Base-by-base conservation (phyloP, 1,140 invertebrate species). In the Halyomorpha halys region DNA sequence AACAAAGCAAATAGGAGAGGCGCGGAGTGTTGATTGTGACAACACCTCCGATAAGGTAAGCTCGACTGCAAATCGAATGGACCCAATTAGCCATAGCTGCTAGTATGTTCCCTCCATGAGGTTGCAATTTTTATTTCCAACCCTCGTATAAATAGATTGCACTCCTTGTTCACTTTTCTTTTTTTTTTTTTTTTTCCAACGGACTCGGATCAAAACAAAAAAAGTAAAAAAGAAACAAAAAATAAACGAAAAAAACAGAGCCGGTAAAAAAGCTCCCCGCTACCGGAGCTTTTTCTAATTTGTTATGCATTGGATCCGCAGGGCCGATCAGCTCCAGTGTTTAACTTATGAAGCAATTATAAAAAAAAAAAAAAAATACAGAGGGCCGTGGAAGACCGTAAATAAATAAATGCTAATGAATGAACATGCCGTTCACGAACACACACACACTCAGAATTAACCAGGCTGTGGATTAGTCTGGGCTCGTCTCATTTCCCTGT, bases 371-470 rank as follows among this genome's bases (percentile, higher is more conserved):
- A 16, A 15, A 21, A 21, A 21, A 23, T 25, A 45, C 25, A 47
- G 19, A 23, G 45, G 44, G 27, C 61, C 18, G 39, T 62, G 34
- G 44, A 54, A 34, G 18, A 49, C 27, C 53, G 51, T 64, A 64
- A 64, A 64, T 64, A 64, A 64, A 64, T 64, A 64, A 64, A 64
- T 64, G 63, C 51, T 64, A 59, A 64, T 64, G 63, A 64, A 59
- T 64, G 63, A 30, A 64, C 63, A 64, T 44, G 53, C 51, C 51
- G 34, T 39, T 39, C 34, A 39, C 6, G 34, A 39, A 39, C 34
- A 39, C 34, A 39, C 34, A 39, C 34, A 39, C 34, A 39, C 34
- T 39, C 34, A 9, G 11, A 6, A 39, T 39, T 39, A 39, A 39
- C 34, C 34, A 39, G 34, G 34, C 34, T 13, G 34, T 39, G 34